Evolutionary conservation across 2,113 vertebrate genomes (phyloP), one percentile per base, ranked within the genome.

Genomic region (Cryptomyrus ogoouensis): DNA sequence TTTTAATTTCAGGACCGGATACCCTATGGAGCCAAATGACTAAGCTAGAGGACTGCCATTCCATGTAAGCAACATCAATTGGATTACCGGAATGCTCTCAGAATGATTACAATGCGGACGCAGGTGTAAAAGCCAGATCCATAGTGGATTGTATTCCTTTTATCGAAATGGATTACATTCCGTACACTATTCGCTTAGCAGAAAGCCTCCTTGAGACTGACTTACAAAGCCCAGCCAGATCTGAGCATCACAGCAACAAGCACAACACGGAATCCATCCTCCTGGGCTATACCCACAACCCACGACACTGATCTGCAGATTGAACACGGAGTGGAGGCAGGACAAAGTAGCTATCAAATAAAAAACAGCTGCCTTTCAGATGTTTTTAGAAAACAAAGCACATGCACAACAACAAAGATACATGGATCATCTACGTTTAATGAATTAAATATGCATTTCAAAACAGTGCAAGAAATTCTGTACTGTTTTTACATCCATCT

Each of bases 71-170:
- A 62, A 49, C 58, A 90, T 89, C 87, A 91, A 90, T 88, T 88
- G 94, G 92, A 94, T 93, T 94, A 94, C 91, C 89, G 89, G 87
- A 77, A 47, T 47, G 24, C 91, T 93, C 92, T 94, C 31, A n/a
- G 90, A 50, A 87, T 89, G 90, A 93, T 94, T 92, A 92, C 90
- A 88, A 58, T 90, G 24, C 46, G 83, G 53, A 46, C 56, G 53
- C 56, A 80, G 27, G 89, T 91, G 44, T 90, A 84, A 56, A 90
- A 52, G 50, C 50, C 84, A 89, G 74, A 83, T 90, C 83, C 88
- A 70, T 39, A 31, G 83, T 31, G 91, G 90, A 91, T 93, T 93
- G 91, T 90, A 42, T 91, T 91, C 83, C 92, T 92, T 91, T 90
- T 93, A 90, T 91, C 92, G 53, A 49, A 92, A 93, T 91, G 91